phyloP scores from a whole-genome alignment of 2,797 vertebrate genomes.

The Chelon labrosus region DNA sequence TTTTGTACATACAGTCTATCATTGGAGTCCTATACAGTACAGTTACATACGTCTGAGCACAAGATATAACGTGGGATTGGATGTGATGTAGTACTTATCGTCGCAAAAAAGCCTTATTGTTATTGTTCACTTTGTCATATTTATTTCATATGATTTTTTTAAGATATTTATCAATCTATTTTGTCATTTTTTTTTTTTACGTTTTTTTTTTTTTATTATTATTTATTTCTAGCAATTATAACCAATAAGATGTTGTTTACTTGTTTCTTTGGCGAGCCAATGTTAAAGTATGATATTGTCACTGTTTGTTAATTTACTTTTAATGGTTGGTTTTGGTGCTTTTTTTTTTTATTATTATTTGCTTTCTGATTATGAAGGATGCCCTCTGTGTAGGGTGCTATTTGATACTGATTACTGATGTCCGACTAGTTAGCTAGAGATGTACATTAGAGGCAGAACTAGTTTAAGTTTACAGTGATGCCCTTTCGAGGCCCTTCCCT shows the following conservation, averaged over 20 bases:
- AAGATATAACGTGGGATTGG: constrained; percentile 80
- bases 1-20: constrained; percentile 83
- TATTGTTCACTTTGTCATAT: constrained; percentile 82
- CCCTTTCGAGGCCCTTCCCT: constrained; percentile 46
- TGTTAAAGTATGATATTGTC: constrained; percentile 80
- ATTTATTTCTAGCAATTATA: constrained; percentile 82
- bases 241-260: constrained; percentile 81
- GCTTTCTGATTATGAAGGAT: constrained; percentile 75
- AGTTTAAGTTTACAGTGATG: constrained; percentile 78
- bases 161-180: constrained; percentile 84
- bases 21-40: constrained; percentile 76
- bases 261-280: constrained; percentile 83
- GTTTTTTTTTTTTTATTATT: constrained; percentile 84
- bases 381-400: constrained; percentile 82
- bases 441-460: constrained; percentile 77
- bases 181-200: constrained; percentile 77
- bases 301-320: constrained; percentile 74
- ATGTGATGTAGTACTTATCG: constrained; percentile 82
- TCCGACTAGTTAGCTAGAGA: constrained; percentile 80
- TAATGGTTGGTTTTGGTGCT: constrained; percentile 79
- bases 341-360: too few species aligned
- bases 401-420: constrained; percentile 85
- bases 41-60: constrained; percentile 81
- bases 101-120: constrained; percentile 86
- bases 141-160: constrained; percentile 80